Evolutionary conservation across 2,888 invertebrate genomes (phyloP).

Genomic region (Byasa hedistus): DNA sequence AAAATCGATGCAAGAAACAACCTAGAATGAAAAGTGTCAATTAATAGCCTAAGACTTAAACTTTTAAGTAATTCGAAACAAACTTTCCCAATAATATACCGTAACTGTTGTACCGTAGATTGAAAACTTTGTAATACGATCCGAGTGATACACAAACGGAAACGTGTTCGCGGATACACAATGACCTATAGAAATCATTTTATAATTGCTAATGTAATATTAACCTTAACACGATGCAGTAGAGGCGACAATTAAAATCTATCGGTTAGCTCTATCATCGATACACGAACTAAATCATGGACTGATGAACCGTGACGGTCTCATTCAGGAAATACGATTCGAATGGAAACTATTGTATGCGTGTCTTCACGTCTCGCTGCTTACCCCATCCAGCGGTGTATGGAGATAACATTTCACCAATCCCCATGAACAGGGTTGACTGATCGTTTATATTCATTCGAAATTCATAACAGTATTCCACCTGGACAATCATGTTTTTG

Average conservation of each 20-base stretch:
- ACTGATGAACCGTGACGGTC: conserved; percentile 43
- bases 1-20: no score
- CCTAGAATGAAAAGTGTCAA: background rate
- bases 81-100: conserved; percentile 27
- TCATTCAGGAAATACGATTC: conserved; percentile 47
- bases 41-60: background rate
- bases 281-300: conserved; percentile 28
- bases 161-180: conserved; percentile 12
- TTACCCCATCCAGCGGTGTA: conserved; percentile 32
- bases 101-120: conserved; percentile 18
- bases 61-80: background rate
- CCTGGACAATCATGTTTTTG: conserved; percentile 13
- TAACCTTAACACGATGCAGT: conserved; percentile 4
- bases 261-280: conserved; percentile 4
- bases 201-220: background rate
- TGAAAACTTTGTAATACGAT: conserved; percentile 21
- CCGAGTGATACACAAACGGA: conserved; percentile 14
- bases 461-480: conserved; percentile 20
- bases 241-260: background rate
- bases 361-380: conserved; percentile 42
- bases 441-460: conserved; percentile 16
- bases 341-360: conserved; percentile 45
- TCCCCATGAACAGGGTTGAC: conserved; percentile 8
- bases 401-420: conserved; percentile 25
- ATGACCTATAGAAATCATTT: conserved; percentile 25